Percentiles rank a stretch among this genome's conserved stretches.
These are phyloP conservation scores for Platycnemis pennipes DNA, from an alignment of 2,888 invertebrate species.

Conservation along the genomic window DNA sequence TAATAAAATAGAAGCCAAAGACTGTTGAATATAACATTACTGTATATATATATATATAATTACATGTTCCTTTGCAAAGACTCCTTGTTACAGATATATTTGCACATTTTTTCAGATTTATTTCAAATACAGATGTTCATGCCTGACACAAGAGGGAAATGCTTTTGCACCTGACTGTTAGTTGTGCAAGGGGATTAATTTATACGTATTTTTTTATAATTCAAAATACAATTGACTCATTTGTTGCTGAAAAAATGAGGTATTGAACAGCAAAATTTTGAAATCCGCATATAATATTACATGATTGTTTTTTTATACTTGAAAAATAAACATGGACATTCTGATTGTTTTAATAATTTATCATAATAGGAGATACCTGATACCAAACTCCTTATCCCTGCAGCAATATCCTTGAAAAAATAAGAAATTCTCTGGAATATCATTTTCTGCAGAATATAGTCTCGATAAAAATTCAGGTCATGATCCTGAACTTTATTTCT, in stretches of 20 bases:
- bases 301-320: background rate
- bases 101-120: background rate
- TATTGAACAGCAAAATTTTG: background rate
- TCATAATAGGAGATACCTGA: background rate
- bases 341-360: background rate
- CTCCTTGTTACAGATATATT: background rate
- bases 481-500: too few species aligned
- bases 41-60: background rate
- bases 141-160: background rate
- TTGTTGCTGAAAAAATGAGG: background rate
- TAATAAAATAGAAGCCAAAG: background rate
- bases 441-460: too few species aligned
- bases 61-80: constrained; percentile 16
- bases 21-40: background rate
- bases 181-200: background rate
- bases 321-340: constrained; percentile 11
- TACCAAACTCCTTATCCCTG: too few species aligned
- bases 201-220: background rate
- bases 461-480: too few species aligned
- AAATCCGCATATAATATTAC: background rate
- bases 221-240: background rate
- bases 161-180: constrained; percentile 8
- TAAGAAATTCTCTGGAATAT: too few species aligned
- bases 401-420: too few species aligned
- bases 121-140: background rate